Conservation (phyloP, 2,888 invertebrate genomes). For the Lycocerus yunnanus region DNA sequence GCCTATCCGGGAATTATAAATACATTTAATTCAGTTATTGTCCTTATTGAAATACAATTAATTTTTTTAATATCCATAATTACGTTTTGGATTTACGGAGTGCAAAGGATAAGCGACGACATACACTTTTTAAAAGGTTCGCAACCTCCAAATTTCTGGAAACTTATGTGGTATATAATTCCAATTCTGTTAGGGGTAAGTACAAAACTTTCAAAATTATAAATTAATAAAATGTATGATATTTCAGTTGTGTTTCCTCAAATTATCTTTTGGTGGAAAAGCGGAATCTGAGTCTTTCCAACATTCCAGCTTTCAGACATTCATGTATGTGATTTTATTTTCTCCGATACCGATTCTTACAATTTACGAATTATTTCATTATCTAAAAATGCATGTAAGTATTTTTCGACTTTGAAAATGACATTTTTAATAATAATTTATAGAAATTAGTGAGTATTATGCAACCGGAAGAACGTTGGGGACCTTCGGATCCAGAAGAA, state of each 20-base stretch:
- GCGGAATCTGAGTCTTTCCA: background rate
- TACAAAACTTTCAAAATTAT: background rate
- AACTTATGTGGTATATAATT: conserved; percentile 35
- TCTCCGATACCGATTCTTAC: conserved; percentile 3
- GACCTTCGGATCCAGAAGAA: conserved; percentile 28
- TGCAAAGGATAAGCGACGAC: conserved; percentile 37
- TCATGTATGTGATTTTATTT: background rate
- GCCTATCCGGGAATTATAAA: background rate
- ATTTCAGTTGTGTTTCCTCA: background rate
- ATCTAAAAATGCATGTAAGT: conserved; percentile 14
- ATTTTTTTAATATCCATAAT: conserved; percentile 21
- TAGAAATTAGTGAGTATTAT: conserved; percentile 32
- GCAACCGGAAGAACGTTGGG: conserved; percentile 32
- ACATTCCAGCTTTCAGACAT: background rate
- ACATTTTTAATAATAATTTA: background rate
- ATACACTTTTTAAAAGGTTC: conserved; percentile 37
- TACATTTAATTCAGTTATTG: background rate
- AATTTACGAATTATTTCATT: conserved; percentile 5
- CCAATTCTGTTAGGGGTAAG: conserved; percentile 24
- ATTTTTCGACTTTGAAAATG: background rate
- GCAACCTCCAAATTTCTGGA: conserved; percentile 37
- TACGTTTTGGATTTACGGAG: conserved; percentile 37
- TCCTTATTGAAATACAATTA: conserved; percentile 10
- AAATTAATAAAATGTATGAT: background rate
- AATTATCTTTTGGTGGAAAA: background rate